Base-by-base conservation (phyloP, 2,888 invertebrate genomes). In the Tachina grossa region DNA sequence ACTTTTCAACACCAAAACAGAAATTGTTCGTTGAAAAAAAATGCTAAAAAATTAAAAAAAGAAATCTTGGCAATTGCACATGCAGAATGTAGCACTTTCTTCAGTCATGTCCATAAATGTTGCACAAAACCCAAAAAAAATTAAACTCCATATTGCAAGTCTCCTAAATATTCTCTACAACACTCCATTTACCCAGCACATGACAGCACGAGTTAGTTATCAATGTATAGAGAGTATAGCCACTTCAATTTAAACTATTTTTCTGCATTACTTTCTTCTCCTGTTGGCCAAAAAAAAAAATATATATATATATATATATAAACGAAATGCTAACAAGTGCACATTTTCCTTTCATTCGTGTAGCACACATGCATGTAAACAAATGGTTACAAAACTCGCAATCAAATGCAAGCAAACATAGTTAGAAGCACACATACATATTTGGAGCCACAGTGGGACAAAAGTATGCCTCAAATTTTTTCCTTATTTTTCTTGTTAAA, bases 341-440 rank as follows among this genome's bases (percentile, higher is more conserved):
- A 69, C 45, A 47, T 75, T 76, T 82, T 75, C 75, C 66, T 75
- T 81, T 81, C 81, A 81, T 72, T 80, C n/a, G n/a, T 74, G 59
- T 19, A 45, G 47, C 9, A 65, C 47, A 66, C 65, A 22, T 6
- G 51, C 22, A 22, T 6, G 59, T n/a, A 22, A 43, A 49, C 51
- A 31, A 47, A 66, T 31, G n/a, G 4, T 31, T 43, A 41, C 72
- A 65, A 57, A 72, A 41, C 41, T 41, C 19, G 45, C 31, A 31
- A 63, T 14, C 22, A 53, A 53, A 47, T 31, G 53, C 16, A 63
- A 45, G n/a, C 14, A 51, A 45, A 13, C 14, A 51, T 57, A 59
- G 31, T n/a, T 22, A 43, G 16, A 39, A 65, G 61, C 13, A 47
- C 69, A 71, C 39, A 8, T 71, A 3, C n/a, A 31, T 31, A 31